Conservation (phyloP, 2,888 invertebrate genomes). For the Cyclophora albipunctata region DNA sequence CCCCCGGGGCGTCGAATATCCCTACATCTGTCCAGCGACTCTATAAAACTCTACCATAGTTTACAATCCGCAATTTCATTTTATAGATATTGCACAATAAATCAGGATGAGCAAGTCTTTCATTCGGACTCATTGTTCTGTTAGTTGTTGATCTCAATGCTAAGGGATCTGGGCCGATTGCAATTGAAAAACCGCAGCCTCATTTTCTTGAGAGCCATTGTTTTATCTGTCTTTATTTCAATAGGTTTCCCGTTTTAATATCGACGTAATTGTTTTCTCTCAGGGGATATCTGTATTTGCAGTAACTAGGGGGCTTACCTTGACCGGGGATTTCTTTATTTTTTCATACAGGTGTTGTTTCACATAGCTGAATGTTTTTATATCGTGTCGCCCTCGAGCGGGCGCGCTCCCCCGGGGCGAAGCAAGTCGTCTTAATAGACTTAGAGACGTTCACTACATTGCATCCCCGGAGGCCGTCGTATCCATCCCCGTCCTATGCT, state of each 20-base stretch:
- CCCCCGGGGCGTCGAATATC: slow-evolving; percentile 57
- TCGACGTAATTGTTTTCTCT: slow-evolving; percentile 36
- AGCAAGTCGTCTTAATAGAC: slow-evolving; percentile 70
- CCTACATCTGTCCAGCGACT: slow-evolving; percentile 61
- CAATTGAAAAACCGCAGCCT: slow-evolving; percentile 47
- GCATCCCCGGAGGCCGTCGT: slow-evolving; percentile 53
- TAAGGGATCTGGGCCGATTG: slow-evolving; percentile 34
- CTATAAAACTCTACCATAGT: slow-evolving; percentile 56
- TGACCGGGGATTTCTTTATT: slow-evolving; percentile 44
- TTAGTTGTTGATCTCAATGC: slow-evolving; percentile 26
- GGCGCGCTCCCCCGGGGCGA: slow-evolving; percentile 40
- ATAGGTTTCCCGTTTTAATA: slow-evolving; percentile 35
- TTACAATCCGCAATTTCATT: slow-evolving; percentile 58
- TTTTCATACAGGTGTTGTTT: slow-evolving; percentile 54
- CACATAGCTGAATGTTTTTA: slow-evolving; percentile 59
- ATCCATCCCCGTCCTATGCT: slow-evolving; percentile 48
- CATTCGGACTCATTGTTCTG: slow-evolving; percentile 40
- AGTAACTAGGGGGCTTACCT: slow-evolving; percentile 23
- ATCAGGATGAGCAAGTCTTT: slow-evolving; percentile 45
- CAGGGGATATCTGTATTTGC: slow-evolving; percentile 30
- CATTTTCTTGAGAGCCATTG: slow-evolving; percentile 40
- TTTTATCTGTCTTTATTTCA: slow-evolving; percentile 35
- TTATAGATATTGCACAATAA: slow-evolving; percentile 57
- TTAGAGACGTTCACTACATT: slow-evolving; percentile 58
- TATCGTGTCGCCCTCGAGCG: slow-evolving; percentile 48